phyloP scores from a whole-genome alignment of 2,797 vertebrate genomes.

The Amphiprion clarkii region DNA sequence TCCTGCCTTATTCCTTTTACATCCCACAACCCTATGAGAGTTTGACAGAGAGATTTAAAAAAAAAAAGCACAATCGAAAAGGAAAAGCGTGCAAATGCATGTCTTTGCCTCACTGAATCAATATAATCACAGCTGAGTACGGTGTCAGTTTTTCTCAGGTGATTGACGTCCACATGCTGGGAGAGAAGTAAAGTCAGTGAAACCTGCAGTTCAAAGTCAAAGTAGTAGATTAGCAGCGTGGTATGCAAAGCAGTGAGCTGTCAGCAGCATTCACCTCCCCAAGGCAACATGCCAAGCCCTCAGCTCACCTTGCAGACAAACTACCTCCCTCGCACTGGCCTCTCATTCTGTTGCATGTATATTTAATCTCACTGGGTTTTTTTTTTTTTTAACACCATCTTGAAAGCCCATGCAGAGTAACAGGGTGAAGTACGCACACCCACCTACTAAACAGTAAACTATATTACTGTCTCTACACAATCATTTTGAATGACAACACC shows the following conservation, averaged over 20 bases:
- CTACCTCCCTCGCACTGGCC: not conserved
- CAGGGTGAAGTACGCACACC: no score
- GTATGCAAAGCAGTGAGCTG: constrained; percentile 51
- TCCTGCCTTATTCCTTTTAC: not conserved
- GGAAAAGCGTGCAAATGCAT: not conserved
- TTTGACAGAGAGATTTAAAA: not conserved
- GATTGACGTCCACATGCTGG: constrained; percentile 33
- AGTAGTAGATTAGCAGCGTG: constrained; percentile 17
- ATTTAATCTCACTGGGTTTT: not conserved
- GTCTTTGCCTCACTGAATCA: constrained; percentile 19
- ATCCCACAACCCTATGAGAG: not conserved
- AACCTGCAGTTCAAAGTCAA: constrained; percentile 50
- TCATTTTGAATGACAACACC: constrained; percentile 29
- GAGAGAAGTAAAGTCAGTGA: constrained; percentile 23
- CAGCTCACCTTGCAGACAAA: constrained; percentile 26
- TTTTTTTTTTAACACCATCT: not conserved
- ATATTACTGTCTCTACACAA: constrained; percentile 8
- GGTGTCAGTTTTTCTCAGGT: constrained; percentile 21
- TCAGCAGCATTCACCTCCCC: constrained; percentile 34
- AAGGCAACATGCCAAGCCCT: constrained; percentile 19
- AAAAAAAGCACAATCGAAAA: not conserved
- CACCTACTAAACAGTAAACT: constrained; percentile 2
- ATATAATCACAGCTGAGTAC: constrained; percentile 13
- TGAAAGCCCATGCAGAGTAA: constrained; percentile 7
- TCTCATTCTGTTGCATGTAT: constrained; percentile 4